These are phyloP conservation scores for Aphaenogaster floridana DNA, from an alignment of 1,140 invertebrate species.

Conservation along the genomic window DNA sequence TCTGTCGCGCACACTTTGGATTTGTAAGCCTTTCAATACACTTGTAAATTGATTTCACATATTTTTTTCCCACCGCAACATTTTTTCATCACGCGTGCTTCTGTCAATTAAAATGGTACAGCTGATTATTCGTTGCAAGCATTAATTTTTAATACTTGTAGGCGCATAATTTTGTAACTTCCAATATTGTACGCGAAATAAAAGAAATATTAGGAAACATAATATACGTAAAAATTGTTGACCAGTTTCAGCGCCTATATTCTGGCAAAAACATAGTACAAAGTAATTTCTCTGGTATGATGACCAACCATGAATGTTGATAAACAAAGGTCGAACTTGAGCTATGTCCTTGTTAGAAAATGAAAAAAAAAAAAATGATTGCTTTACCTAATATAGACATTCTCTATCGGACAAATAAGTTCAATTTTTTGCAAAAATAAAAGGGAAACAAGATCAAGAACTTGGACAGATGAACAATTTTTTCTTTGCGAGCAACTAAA, in stretches of 20 bases:
- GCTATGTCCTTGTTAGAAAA: constrained; percentile 13
- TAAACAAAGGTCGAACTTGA: background rate
- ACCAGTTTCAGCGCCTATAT: constrained; percentile 27
- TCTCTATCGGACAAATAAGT: background rate
- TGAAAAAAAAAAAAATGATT: constrained; percentile 12
- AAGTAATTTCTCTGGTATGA: constrained; percentile 26
- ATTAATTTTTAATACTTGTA: constrained; percentile 21
- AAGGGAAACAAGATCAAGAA: background rate
- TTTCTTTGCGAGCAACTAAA: background rate
- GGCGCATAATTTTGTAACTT: background rate
- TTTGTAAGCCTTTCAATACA: constrained; percentile 3
- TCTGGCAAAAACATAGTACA: constrained; percentile 36
- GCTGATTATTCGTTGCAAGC: background rate
- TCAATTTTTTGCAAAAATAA: background rate
- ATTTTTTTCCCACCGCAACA: background rate
- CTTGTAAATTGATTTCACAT: background rate
- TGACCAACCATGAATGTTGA: constrained; percentile 16
- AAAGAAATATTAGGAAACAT: background rate
- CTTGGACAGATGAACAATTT: background rate
- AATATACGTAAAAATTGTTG: background rate
- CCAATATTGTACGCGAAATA: background rate
- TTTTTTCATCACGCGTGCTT: background rate
- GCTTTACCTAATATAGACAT: background rate
- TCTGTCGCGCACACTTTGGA: background rate
- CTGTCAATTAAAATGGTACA: background rate